Percentiles rank a stretch among this genome's conserved stretches.
phyloP scores from a whole-genome alignment of 2,113 vertebrate species.

The Gadus macrocephalus region DNA sequence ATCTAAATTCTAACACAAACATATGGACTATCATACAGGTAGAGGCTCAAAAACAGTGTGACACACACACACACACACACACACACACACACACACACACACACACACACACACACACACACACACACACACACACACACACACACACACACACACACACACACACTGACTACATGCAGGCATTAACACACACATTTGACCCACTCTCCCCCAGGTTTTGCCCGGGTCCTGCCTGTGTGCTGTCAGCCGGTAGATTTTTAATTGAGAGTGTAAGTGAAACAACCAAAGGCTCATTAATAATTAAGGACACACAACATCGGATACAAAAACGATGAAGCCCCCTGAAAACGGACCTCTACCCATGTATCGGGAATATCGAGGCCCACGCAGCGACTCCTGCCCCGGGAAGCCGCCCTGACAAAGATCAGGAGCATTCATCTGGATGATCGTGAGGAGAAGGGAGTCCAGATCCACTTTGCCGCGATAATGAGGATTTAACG shows the following conservation, averaged over 20 bases:
- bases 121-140: too few species aligned
- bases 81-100: neutral
- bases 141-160: neutral
- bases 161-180: neutral
- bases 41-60: neutral
- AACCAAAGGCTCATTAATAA: slow-evolving; percentile 34
- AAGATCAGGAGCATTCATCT: too few species aligned
- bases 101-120: neutral
- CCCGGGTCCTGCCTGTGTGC: slow-evolving; percentile 43
- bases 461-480: too few species aligned
- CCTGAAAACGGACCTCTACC: too few species aligned
- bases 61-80: neutral
- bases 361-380: too few species aligned
- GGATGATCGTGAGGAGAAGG: too few species aligned
- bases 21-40: neutral
- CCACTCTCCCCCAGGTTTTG: slow-evolving; percentile 22
- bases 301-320: too few species aligned
- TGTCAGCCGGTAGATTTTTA: slow-evolving; percentile 46
- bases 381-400: too few species aligned
- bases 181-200: neutral
- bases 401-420: too few species aligned
- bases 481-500: too few species aligned
- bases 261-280: slow-evolving; percentile 49
- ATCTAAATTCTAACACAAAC: neutral
- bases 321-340: too few species aligned